A percentile compares a stretch with the other conserved stretches of the same genome.
phyloP scores from a whole-genome alignment of 2,888 invertebrate genomes.

The Ecdyonurus torrentis region DNA sequence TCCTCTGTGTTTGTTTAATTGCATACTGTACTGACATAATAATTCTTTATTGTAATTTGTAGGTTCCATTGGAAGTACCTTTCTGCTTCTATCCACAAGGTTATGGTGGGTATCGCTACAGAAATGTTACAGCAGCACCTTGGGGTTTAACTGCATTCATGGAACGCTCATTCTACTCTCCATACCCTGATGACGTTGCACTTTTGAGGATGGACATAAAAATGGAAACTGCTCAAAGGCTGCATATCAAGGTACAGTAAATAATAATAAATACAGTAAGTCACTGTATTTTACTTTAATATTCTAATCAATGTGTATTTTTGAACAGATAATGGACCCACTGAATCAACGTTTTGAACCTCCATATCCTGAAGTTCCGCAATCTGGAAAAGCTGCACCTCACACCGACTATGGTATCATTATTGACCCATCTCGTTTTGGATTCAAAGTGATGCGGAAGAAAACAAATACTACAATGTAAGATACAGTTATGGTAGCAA shows the following conservation, averaged over 20 bases:
- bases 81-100: slow-evolving; percentile 56
- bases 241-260: slow-evolving; percentile 56
- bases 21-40: too few relatives aligned
- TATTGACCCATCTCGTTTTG: slow-evolving; percentile 35
- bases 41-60: too few relatives aligned
- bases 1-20: too few relatives aligned
- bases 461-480: slow-evolving; percentile 36
- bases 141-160: slow-evolving; percentile 41
- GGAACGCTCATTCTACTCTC: slow-evolving; percentile 34
- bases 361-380: slow-evolving; percentile 42
- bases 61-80: slow-evolving; percentile 35
- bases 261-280: slow-evolving; percentile 10
- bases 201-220: slow-evolving; percentile 40
- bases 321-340: slow-evolving; percentile 31
- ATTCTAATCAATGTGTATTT: neutral
- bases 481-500: too few relatives aligned
- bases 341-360: slow-evolving; percentile 42
- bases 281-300: neutral
- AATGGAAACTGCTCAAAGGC: slow-evolving; percentile 39
- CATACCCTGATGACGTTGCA: slow-evolving; percentile 47
- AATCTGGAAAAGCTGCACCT: slow-evolving; percentile 26
- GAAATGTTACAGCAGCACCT: slow-evolving; percentile 41
- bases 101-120: slow-evolving; percentile 44
- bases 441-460: slow-evolving; percentile 43
- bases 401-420: slow-evolving; percentile 37